These are phyloP conservation scores for Heliothis peltigera DNA, from an alignment of 2,888 invertebrate species.

Conservation along the genomic window DNA sequence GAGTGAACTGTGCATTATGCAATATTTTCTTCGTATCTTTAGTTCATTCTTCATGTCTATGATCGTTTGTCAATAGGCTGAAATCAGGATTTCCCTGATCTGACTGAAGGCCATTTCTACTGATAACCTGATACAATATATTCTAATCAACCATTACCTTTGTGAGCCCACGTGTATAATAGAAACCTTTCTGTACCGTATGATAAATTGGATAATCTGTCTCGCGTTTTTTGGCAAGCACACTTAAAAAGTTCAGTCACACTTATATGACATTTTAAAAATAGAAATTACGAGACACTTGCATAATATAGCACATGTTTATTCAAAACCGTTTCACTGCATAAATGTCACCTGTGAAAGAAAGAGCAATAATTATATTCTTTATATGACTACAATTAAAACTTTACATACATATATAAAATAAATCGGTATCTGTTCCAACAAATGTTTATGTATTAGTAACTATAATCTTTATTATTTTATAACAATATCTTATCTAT, in stretches of 20 bases:
- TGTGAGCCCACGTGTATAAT: background rate
- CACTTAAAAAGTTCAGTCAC: too few species aligned
- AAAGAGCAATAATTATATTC: too few species aligned
- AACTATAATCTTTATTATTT: background rate
- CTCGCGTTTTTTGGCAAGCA: too few species aligned
- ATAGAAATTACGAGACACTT: too few species aligned
- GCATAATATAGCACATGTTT: too few species aligned
- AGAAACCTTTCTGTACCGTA: background rate
- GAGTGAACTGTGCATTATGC: too few species aligned
- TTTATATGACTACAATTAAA: too few species aligned
- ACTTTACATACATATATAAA: conserved; percentile 1
- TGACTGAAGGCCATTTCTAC: background rate
- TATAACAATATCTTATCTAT: background rate
- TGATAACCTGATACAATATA: background rate
- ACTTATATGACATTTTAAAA: too few species aligned
- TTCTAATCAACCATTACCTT: background rate
- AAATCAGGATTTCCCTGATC: background rate
- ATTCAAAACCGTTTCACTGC: too few species aligned
- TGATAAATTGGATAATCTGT: too few species aligned
- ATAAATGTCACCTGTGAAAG: too few species aligned
- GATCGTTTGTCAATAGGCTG: background rate
- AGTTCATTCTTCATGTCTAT: background rate
- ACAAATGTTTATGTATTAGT: background rate
- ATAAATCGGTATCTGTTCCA: background rate
- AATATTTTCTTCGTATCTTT: too few species aligned